Percentiles rank a stretch among this genome's conserved stretches.
phyloP scores from a whole-genome alignment of 2,113 vertebrate genomes.

The Scophthalmus maximus region DNA sequence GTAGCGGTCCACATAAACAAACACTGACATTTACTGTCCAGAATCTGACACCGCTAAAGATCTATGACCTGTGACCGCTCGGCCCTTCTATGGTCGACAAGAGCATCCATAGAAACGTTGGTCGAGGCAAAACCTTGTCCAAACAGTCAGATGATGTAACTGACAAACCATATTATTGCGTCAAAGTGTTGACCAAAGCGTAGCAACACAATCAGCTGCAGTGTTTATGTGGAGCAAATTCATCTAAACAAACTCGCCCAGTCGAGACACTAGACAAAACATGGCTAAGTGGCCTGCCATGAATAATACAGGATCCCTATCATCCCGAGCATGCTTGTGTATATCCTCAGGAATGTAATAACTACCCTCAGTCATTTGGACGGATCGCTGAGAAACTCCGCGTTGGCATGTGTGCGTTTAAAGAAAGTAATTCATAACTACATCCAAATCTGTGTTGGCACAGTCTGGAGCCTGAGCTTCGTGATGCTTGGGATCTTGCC shows the following conservation, averaged over 20 bases:
- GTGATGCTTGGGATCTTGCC: slow-evolving; percentile 37
- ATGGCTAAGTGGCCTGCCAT: slow-evolving; percentile 51
- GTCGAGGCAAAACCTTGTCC: slow-evolving; percentile 48
- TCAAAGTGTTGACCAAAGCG: slow-evolving; percentile 58
- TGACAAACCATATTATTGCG: slow-evolving; percentile 69
- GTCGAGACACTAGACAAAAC: slow-evolving; percentile 67
- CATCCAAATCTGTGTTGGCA: slow-evolving; percentile 59
- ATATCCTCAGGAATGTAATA: slow-evolving; percentile 61
- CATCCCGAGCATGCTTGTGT: slow-evolving; percentile 43
- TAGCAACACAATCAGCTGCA: slow-evolving; percentile 58
- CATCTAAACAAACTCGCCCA: slow-evolving; percentile 64
- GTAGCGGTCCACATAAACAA: slow-evolving; percentile 57
- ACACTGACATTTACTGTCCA: slow-evolving; percentile 43
- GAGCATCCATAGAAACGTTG: slow-evolving; percentile 41
- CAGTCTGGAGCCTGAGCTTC: slow-evolving; percentile 34
- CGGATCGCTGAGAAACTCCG: slow-evolving; percentile 25
- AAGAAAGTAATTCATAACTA: slow-evolving; percentile 32
- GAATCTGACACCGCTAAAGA: slow-evolving; percentile 46
- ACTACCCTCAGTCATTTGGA: slow-evolving; percentile 50
- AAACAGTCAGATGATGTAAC: slow-evolving; percentile 62
- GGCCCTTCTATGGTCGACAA: slow-evolving; percentile 46
- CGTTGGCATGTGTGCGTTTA: slow-evolving; percentile 7
- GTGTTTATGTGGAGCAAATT: slow-evolving; percentile 66
- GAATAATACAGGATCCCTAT: slow-evolving; percentile 59
- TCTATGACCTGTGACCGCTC: slow-evolving; percentile 37